Conservation (phyloP, 2,113 vertebrate species). For the Erythrocercus mccallii region DNA sequence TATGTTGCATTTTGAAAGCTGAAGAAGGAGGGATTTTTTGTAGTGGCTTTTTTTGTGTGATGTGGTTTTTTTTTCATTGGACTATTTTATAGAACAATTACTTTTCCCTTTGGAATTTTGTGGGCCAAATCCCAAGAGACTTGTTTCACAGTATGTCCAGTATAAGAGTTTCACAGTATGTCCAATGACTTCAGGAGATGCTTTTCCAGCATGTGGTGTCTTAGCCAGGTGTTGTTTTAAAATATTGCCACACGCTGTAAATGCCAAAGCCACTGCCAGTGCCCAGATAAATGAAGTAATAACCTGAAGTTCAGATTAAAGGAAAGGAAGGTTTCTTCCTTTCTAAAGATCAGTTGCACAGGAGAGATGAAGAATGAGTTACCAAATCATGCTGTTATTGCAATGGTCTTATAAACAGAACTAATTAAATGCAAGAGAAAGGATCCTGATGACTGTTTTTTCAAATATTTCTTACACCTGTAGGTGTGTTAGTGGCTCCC, state of each 20-base stretch:
- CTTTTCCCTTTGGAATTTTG: neutral
- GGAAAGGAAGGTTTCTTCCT: neutral
- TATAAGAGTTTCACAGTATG: neutral
- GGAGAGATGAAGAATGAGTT: neutral
- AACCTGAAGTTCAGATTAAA: neutral
- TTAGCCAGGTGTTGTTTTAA: neutral
- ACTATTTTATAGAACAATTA: neutral
- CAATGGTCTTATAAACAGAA: neutral
- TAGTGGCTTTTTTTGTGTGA: neutral
- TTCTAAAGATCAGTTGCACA: neutral
- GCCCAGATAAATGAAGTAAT: neutral
- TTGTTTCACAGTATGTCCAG: neutral
- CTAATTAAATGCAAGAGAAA: neutral
- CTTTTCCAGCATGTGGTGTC: neutral
- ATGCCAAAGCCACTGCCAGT: neutral
- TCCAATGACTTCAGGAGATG: neutral
- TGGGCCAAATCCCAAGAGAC: neutral
- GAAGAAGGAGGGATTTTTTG: neutral
- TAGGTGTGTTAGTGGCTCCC: neutral
- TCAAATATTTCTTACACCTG: neutral
- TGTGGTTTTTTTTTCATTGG: neutral
- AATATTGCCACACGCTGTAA: neutral
- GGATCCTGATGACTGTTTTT: neutral
- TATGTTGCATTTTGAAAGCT: slow-evolving; percentile 14
- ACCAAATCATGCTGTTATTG: neutral